These are phyloP conservation scores for Deilephila elpenor DNA, from an alignment of 2,888 invertebrate genomes.

Conservation along the genomic window DNA sequence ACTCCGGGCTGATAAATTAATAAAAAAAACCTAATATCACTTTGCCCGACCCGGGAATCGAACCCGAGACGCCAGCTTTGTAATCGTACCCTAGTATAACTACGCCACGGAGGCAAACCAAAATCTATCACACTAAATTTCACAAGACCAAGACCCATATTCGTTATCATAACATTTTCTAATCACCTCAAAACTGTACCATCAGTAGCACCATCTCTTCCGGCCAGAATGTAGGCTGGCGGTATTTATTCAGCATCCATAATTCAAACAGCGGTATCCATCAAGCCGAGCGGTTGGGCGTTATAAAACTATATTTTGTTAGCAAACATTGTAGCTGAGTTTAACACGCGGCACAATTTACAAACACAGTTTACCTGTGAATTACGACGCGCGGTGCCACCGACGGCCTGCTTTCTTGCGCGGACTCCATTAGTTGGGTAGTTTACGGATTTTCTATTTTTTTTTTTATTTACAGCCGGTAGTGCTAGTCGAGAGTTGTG, in stretches of 20 bases:
- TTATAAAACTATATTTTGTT: conserved; percentile 36
- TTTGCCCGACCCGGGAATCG: no score
- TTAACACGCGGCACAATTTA: conserved; percentile 37
- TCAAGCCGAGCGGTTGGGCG: conserved; percentile 26
- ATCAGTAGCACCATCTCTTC: not conserved
- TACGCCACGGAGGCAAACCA: no score
- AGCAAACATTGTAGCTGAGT: conserved; percentile 32
- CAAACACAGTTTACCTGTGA: conserved; percentile 77
- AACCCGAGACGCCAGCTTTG: no score
- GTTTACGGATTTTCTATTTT: not conserved
- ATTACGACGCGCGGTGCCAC: conserved; percentile 57
- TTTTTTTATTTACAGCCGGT: not conserved
- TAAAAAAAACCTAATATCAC: no score
- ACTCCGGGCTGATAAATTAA: no score
- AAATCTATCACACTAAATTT: no score
- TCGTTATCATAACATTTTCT: no score
- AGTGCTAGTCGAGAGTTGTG: not conserved
- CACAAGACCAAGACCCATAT: no score
- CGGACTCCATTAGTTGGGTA: conserved; percentile 52
- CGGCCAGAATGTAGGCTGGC: conserved; percentile 17
- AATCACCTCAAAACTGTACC: not conserved
- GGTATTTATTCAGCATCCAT: conserved; percentile 17
- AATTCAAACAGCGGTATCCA: not conserved
- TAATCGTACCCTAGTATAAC: no score
- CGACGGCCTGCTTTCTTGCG: conserved; percentile 46